Evolutionary conservation across 2,113 vertebrate genomes (phyloP).

Genomic region (Muscicapa adusta): DNA sequence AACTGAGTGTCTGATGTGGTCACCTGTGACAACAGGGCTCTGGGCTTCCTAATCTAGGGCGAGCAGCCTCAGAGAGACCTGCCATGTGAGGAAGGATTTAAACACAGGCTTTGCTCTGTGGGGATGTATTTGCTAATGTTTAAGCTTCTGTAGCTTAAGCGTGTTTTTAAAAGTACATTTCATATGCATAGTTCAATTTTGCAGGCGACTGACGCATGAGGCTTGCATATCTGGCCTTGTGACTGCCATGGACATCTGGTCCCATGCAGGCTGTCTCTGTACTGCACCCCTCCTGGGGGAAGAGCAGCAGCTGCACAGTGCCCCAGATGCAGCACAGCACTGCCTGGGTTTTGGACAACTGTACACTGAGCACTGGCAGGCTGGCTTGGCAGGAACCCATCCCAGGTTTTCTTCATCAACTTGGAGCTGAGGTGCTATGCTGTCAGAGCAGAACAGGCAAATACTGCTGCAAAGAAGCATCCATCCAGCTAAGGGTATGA

Average conservation of each 20-base stretch:
- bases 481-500: background rate
- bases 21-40: slow-evolving; percentile 2
- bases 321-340: background rate
- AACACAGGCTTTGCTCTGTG: background rate
- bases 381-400: background rate
- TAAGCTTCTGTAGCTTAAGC: slow-evolving; percentile 20
- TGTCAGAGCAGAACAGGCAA: background rate
- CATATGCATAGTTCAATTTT: background rate
- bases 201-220: background rate
- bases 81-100: background rate
- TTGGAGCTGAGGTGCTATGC: background rate
- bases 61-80: background rate
- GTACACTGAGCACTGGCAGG: rapidly evolving
- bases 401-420: background rate
- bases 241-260: background rate
- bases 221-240: background rate
- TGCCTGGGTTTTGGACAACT: background rate
- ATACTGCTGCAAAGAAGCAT: background rate
- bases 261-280: rapidly evolving
- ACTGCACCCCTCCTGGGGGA: background rate
- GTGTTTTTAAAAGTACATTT: slow-evolving; percentile 4
- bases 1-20: slow-evolving; percentile 22
- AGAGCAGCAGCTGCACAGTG: background rate
- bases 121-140: slow-evolving; percentile 13
- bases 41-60: background rate